A percentile compares a stretch with the other conserved stretches of the same genome.
Conservation (phyloP, 1,140 invertebrate species). For the Chironomus tepperi region DNA sequence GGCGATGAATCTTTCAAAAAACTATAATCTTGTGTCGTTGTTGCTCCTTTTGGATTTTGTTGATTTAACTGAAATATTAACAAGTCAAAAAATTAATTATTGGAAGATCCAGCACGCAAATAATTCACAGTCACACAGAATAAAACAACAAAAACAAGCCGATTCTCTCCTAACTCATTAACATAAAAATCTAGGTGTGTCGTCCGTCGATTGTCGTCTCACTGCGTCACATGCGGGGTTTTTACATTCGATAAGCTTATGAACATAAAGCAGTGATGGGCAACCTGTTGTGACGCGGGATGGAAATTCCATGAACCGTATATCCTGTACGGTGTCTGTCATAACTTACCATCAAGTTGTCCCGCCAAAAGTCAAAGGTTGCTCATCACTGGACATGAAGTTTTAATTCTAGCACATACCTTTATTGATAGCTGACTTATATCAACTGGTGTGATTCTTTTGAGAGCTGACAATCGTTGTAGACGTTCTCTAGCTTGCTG, state of each 20-base stretch:
- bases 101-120: too few species aligned
- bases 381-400: too few species aligned
- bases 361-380: too few species aligned
- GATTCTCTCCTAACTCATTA: background rate
- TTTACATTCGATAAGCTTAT: background rate
- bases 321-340: too few species aligned
- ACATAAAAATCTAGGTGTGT: constrained; percentile 25
- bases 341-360: too few species aligned
- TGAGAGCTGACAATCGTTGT: constrained; percentile 80
- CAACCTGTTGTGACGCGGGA: too few species aligned
- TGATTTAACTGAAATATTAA: constrained; percentile 50
- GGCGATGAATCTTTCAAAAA: constrained; percentile 46
- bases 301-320: too few species aligned
- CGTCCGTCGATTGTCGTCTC: constrained; percentile 25
- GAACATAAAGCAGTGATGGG: too few species aligned
- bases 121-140: too few species aligned
- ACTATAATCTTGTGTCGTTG: constrained; percentile 47
- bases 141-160: too few species aligned
- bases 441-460: constrained; percentile 86
- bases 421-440: constrained; percentile 89
- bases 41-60: constrained; percentile 45
- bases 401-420: too few species aligned
- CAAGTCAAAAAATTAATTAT: too few species aligned
- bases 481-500: constrained; percentile 82
- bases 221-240: background rate